phyloP scores from a whole-genome alignment of 2,797 vertebrate species.

The Linurgus olivaceus region DNA sequence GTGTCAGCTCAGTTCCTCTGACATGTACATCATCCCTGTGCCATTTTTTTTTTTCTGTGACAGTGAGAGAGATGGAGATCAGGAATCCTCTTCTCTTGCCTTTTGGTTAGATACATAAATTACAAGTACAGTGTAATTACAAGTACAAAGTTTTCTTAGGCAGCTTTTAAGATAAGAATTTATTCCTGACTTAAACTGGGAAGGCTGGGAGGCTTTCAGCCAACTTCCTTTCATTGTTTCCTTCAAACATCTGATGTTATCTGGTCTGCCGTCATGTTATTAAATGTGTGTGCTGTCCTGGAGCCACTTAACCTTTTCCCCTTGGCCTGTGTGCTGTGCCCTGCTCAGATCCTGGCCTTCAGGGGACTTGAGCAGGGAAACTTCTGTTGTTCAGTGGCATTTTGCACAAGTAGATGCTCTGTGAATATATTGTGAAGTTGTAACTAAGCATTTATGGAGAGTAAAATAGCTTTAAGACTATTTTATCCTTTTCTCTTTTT shows the following conservation, averaged over 20 bases:
- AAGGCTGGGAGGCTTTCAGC: background rate
- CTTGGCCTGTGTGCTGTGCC: background rate
- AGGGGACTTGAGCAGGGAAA: rapidly evolving
- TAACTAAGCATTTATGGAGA: background rate
- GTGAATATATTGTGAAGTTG: background rate
- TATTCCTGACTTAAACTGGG: background rate
- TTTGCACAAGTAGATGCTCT: background rate
- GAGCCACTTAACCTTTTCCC: background rate
- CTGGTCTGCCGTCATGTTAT: background rate
- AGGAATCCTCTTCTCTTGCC: background rate
- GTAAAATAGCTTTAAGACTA: background rate
- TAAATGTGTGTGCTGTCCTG: background rate
- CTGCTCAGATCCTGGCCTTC: background rate
- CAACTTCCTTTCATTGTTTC: slow-evolving; percentile 56
- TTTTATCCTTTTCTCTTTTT: background rate
- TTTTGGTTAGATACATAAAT: background rate
- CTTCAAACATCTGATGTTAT: slow-evolving; percentile 15
- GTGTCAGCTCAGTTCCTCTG: background rate
- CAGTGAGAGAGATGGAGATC: background rate
- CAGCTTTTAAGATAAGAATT: background rate
- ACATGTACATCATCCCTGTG: background rate
- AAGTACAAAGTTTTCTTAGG: background rate
- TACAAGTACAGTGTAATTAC: background rate
- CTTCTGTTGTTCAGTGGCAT: background rate
- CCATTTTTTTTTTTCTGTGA: background rate